Evolutionary conservation across 2,888 invertebrate species (phyloP), one percentile per base, ranked within the genome.

Genomic region (Lasioglossum leucozonium): DNA sequence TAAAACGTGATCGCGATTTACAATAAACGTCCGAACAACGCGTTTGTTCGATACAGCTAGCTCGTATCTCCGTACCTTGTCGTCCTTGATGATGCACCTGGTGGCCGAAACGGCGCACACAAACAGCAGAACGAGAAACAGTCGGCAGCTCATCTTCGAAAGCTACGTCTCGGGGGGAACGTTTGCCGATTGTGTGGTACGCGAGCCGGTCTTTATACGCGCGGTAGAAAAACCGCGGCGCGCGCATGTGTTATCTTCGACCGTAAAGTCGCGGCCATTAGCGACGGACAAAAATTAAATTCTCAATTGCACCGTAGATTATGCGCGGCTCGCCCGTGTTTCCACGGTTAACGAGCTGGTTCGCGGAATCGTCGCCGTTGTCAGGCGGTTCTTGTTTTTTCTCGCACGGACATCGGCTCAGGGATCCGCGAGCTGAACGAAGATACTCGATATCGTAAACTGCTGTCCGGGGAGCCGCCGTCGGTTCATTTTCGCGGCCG

Each of bases 21-120:
- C 37, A 73, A 87, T 62, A 40, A 89, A 72, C 73, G 81, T 77
- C 69, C 79, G 80, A 55, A 86, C 72, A 42, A 84, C 74, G 58
- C 82, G 87, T 71, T 77, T 83, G 42, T 34, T 69, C 62, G 89
- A 88, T 75, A 90, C 81, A 47, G 81, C 85, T 77, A 92, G 88
- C 72, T 88, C 81, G 87, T 86, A 89, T 88, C 79, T 87, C 74
- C 82, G 89, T 92, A 92, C 92, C 92, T 92, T 91, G 79, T 87
- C 82, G 75, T 90, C 87, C 30, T 87, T 81, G 67, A 88, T 42
- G 80, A 92, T 90, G 72, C 88, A 88, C n/a, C 84, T 79, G 58
- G 87, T 87, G 37, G 88, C 79, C 44, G 79, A 84, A 6, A 81
- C 72, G 72, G 82, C 72, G 77, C 82, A 89, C 62, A 84, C 84